Evolutionary conservation across 2,797 vertebrate genomes (phyloP).

Genomic region (Bradypus variegatus): DNA sequence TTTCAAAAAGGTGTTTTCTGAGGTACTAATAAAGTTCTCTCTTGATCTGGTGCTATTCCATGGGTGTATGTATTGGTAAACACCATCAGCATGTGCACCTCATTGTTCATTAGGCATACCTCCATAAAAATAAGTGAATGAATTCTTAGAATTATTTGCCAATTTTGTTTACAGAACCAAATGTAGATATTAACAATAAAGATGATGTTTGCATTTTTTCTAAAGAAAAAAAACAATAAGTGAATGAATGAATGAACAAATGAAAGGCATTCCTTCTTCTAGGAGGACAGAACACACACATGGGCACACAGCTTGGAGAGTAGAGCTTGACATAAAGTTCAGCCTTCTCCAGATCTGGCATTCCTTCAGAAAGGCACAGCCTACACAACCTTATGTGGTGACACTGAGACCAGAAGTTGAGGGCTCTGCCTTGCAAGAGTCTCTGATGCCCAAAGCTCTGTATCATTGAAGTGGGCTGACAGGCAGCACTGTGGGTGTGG

Average conservation of each 20-base stretch:
- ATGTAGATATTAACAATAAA: too few species aligned
- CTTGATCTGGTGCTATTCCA: not conserved
- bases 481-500: not conserved
- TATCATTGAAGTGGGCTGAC: not conserved
- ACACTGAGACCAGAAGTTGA: slow-evolving; percentile 1
- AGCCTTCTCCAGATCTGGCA: not conserved
- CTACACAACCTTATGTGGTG: not conserved
- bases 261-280: not conserved
- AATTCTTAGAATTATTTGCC: not conserved
- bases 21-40: not conserved
- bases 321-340: not conserved
- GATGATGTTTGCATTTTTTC: too few species aligned
- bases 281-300: not conserved
- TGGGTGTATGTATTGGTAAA: not conserved
- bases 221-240: too few species aligned
- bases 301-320: not conserved
- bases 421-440: not conserved
- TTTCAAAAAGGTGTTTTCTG: not conserved
- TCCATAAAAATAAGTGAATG: not conserved
- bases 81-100: not conserved
- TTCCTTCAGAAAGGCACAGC: not conserved
- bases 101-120: not conserved
- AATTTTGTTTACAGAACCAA: too few species aligned
- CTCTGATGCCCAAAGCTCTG: not conserved
- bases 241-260: not conserved